Evolutionary conservation across 2,113 vertebrate genomes (phyloP), one percentile per base, ranked within the genome.

Genomic region (Calypte anna): DNA sequence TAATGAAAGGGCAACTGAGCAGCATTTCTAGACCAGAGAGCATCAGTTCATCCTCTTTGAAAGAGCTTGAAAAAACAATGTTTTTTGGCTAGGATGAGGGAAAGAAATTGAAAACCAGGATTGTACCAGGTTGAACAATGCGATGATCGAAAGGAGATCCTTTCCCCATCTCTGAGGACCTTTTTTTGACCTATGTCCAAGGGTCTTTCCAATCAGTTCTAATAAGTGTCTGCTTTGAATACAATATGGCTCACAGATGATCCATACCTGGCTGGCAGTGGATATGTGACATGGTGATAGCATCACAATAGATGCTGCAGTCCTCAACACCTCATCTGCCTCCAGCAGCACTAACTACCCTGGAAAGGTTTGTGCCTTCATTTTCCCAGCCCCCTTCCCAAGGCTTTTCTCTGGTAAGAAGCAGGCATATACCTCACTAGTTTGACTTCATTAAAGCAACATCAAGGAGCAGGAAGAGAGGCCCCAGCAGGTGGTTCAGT

Each of bases 251-350:
- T 73, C 51, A 22, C 0, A 1, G 51, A 38, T 63, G 44, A 69
- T 82, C 43, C 78, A 81, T 59, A 33, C 33, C 19, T 46, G 30
- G 43, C 73, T 62, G 24, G 15, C 2, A 0, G 21, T 4, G 10
- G 15, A 4, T 6, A 15, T 5, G 25, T 22, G 44, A 67, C 0
- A 0, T 50, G 33, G 50, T 55, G 21, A 68, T 81, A 23, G 51
- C 48, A 58, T 22, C 73, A 75, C 55, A 62, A 1, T 9, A 58
- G 43, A 59, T 43, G 59, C n/a, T 67, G 36, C 61, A 72, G 59
- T 28, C 33, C 68, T 21, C 36, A 46, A 50, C 12, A 44, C 8
- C 23, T 53, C 58, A 80, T 7, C 11, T 30, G 22, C 18, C 43
- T 67, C 54, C 75, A 78, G 73, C 44, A 88, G 74, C 21, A 27